Conservation (phyloP, 1,140 invertebrate genomes). For the Scaptomyza montana region DNA sequence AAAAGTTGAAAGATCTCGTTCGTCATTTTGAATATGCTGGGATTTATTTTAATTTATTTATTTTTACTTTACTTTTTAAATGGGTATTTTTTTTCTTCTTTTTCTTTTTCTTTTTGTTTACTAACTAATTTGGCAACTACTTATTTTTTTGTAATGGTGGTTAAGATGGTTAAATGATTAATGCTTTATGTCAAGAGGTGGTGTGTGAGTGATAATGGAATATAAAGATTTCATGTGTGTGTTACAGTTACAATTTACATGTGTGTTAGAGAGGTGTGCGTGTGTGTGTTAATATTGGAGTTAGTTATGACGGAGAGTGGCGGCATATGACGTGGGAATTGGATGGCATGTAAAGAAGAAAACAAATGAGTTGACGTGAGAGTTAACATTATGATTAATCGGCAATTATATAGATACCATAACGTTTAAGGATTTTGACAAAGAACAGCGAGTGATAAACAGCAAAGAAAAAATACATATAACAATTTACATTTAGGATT, state of each 20-base stretch:
- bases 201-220: slow-evolving; percentile 13
- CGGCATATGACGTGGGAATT: slow-evolving; percentile 60
- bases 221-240: not conserved
- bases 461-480: not conserved
- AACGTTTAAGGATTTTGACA: not conserved
- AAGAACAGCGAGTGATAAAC: not conserved
- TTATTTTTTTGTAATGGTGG: slow-evolving; percentile 15
- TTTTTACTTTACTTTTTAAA: slow-evolving; percentile 18
- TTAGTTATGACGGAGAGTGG: slow-evolving; percentile 49
- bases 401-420: slow-evolving; percentile 15
- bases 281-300: slow-evolving; percentile 18
- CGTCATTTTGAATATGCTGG: slow-evolving; percentile 22
- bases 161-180: slow-evolving; percentile 34
- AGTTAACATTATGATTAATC: slow-evolving; percentile 50
- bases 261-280: not conserved
- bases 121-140: slow-evolving; percentile 66
- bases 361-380: slow-evolving; percentile 62
- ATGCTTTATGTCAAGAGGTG: slow-evolving; percentile 21
- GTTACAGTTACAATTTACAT: slow-evolving; percentile 10
- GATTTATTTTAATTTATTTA: slow-evolving; percentile 2
- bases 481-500: too few relatives aligned
- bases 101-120: slow-evolving; percentile 35
- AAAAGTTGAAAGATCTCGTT: slow-evolving; percentile 19
- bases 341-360: slow-evolving; percentile 80
- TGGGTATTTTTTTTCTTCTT: slow-evolving; percentile 17